Evolutionary conservation across 2,797 vertebrate species (phyloP), one percentile per base, ranked within the genome.

Genomic region (Syncerus caffer): DNA sequence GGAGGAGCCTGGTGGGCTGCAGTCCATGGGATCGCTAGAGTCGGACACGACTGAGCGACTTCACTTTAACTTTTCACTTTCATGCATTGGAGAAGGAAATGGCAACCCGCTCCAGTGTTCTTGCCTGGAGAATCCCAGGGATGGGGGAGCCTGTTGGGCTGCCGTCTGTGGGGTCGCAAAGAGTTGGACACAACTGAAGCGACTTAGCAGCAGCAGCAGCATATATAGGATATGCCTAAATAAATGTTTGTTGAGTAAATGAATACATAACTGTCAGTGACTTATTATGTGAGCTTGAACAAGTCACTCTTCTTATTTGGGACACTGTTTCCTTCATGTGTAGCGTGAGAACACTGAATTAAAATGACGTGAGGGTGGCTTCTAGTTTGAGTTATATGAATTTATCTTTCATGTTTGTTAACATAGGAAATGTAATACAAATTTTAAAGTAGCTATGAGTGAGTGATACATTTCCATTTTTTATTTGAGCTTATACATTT

Each of bases 351-450:
- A 64, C 17, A 78, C 4, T 93, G 50, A 71, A 80, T 67, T 93
- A 67, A 97, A 95, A 58, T 95, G 31, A 15, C n/a, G 55, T 83
- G 53, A 95, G 95, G 47, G 23, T 88, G 50, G 67, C 85, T 95
- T 97, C 11, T 6, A 89, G 60, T 93, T 96, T 96, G 93, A 92
- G 21, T 34, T 88, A 16, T 42, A 50, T 51, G 42, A 90, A 86
- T 62, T 62, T 84, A 51, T 95, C 92, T 64, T 90, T 87, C 25
- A 38, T 74, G 17, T 83, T 91, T 93, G 51, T 85, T 88, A 23
- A 64, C 71, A 88, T 58, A 95, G 58, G 62, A 89, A 92, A 85
- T 80, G 38, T 38, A 50, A 57, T 45, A 94, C 47, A 85, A 29
- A 82, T 95, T 90, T 96, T 57, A 93, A 94, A 95, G 47, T 82